These are phyloP conservation scores for Cryptocephalus primarius DNA, from an alignment of 2,888 invertebrate species.

Conservation along the genomic window DNA sequence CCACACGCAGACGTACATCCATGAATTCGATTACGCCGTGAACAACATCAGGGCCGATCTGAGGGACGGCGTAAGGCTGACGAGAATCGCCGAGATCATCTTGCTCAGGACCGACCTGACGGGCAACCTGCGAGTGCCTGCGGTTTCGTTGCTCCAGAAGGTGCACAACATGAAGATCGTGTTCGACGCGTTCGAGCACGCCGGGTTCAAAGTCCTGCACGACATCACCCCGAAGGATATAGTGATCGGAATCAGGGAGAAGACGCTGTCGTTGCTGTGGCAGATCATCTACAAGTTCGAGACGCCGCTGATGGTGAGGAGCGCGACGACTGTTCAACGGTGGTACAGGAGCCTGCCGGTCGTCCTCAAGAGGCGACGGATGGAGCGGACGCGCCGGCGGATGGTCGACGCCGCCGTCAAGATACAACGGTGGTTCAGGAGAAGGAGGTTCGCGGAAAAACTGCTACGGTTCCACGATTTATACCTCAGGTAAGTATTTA, in stretches of 20 bases:
- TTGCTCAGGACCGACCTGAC: too few species aligned
- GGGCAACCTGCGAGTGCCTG: too few species aligned
- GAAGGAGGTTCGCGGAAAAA: too few species aligned
- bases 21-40: too few species aligned
- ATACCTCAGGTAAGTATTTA: too few species aligned
- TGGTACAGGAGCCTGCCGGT: slow-evolving; percentile 64
- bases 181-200: slow-evolving; percentile 51
- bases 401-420: slow-evolving; percentile 43
- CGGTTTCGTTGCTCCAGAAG: too few species aligned
- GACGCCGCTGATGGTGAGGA: slow-evolving; percentile 59
- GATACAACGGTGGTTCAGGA: slow-evolving; percentile 47
- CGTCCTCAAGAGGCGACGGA: slow-evolving; percentile 37
- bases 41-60: too few species aligned
- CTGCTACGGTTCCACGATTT: too few species aligned
- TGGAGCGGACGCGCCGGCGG: slow-evolving; percentile 33
- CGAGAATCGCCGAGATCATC: too few species aligned
- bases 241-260: slow-evolving; percentile 80
- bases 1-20: slow-evolving; percentile 71
- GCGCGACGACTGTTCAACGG: slow-evolving; percentile 51
- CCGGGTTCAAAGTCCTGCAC: slow-evolving; percentile 49
- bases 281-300: slow-evolving; percentile 78
- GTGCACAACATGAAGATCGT: slow-evolving; percentile 74
- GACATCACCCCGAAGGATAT: slow-evolving; percentile 67
- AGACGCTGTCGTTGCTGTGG: slow-evolving; percentile 80
- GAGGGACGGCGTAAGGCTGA: too few species aligned